Conservation (phyloP, 1,140 invertebrate genomes). For the Drosophila rufa region DNA sequence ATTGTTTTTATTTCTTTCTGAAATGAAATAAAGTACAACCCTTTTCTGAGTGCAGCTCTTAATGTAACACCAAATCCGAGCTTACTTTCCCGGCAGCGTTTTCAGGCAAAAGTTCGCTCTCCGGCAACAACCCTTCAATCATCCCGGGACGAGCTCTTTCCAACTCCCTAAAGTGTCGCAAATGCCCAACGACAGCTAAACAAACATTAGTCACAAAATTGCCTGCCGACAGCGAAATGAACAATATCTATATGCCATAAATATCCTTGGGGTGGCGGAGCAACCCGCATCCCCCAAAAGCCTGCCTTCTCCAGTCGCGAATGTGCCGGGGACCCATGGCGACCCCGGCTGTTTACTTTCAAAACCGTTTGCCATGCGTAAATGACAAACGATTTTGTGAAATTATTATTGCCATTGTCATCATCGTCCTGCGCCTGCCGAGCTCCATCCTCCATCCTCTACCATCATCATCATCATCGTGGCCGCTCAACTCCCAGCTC, state of each 20-base stretch:
- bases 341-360: constrained; percentile 80
- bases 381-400: constrained; percentile 83
- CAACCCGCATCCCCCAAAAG: constrained; percentile 6
- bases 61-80: not conserved
- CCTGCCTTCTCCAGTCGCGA: constrained; percentile 12
- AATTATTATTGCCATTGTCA: constrained; percentile 83
- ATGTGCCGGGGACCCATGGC: constrained; percentile 60
- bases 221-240: constrained; percentile 79
- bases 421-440: constrained; percentile 38
- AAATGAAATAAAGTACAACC: too few relatives aligned
- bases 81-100: not conserved
- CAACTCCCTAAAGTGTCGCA: constrained; percentile 44
- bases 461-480: constrained; percentile 12
- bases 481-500: constrained; percentile 17
- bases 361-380: constrained; percentile 83
- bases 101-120: constrained; percentile 1
- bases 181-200: constrained; percentile 80
- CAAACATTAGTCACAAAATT: constrained; percentile 83
- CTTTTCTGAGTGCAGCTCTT: not conserved
- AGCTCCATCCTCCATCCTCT: constrained; percentile 14
- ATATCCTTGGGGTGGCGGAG: constrained; percentile 61
- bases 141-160: not conserved
- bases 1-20: too few relatives aligned
- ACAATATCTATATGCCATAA: constrained; percentile 79
- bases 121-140: constrained; percentile 23